Base-by-base conservation (phyloP, 1,140 invertebrate species). In the Daktulosphaira vitifoliae region DNA sequence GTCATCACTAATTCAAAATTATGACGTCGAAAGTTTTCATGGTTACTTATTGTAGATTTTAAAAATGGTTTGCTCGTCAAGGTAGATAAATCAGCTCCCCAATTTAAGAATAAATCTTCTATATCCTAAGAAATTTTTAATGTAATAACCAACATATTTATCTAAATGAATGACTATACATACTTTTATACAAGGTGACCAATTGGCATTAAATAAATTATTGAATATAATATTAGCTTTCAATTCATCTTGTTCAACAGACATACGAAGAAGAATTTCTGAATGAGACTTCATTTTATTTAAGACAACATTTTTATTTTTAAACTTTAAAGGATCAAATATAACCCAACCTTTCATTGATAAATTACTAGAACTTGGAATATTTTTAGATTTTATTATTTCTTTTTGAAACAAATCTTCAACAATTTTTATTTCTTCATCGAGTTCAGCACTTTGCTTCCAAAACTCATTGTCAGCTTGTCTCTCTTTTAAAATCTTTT, bases 1-100 rank as follows among this genome's bases (percentile, higher is more conserved):
- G 8, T n/a, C n/a, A 44, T 23, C 16, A 59, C 15, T 44, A 59
- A 44, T 26, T 59, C n/a, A 59, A 44, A 59, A 26, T 59, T 59
- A 16, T 16, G 22, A 2, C 20, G 23, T 29, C 23, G 7, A 18
- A 29, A 25, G 7, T 42, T 26, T 15, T 13, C 2, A 7, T 29
- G 0, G 18, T 33, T 7, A 1, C 44, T 20, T 20, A 59, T 59
- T 56, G 38, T 5, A 25, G 7, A 16, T 18, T 44, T 18, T 29
- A 44, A 13, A 3, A 5, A 6, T 44, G 23, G 39, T 2, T 11
- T 26, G 18, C 4, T 42, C 13, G 15, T 9, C 6, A 26, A 1
- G 16, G 22, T 59, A 42, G 39, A 9, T 22, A 59, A 42, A 59
- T 44, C 38, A 6, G 38, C 22, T 44, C 39, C 8, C 53, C 39